phyloP scores from a whole-genome alignment of 2,113 vertebrate genomes.

The Protomyctophum bolini region DNA sequence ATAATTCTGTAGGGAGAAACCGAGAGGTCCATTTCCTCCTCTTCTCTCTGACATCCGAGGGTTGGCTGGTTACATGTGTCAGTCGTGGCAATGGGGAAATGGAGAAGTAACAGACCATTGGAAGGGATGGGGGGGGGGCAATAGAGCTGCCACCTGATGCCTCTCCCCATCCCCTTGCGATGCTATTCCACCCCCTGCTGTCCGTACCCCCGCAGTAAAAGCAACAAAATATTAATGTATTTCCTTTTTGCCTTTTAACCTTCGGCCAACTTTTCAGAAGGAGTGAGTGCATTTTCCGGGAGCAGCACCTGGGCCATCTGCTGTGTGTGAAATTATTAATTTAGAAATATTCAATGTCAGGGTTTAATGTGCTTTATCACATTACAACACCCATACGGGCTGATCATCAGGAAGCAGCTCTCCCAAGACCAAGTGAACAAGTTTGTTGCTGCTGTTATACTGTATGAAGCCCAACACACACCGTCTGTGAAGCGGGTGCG shows the following conservation, averaged over 20 bases:
- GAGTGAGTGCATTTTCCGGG: too few species aligned
- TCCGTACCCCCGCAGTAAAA: neutral
- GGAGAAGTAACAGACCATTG: conserved; percentile 40
- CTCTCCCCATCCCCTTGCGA: conserved; percentile 17
- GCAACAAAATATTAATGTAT: too few species aligned
- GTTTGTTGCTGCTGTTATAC: too few species aligned
- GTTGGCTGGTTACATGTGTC: conserved; percentile 70
- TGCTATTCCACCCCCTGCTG: neutral
- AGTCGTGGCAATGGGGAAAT: conserved; percentile 59
- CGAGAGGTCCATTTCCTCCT: conserved; percentile 75
- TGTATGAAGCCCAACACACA: too few species aligned
- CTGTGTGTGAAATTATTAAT: conserved; percentile 1
- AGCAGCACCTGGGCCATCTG: neutral
- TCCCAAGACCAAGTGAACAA: too few species aligned
- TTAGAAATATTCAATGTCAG: too few species aligned
- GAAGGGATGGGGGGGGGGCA: conserved; percentile 44
- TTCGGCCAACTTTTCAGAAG: too few species aligned
- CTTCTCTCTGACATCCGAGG: conserved; percentile 66
- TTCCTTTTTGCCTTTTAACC: too few species aligned
- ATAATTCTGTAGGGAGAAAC: conserved; percentile 44
- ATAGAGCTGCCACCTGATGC: conserved; percentile 49
- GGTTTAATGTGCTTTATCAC: too few species aligned
- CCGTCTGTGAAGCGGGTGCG: too few species aligned
- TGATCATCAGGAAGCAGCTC: too few species aligned
- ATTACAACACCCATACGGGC: too few species aligned